Conservation (phyloP, 2,113 vertebrate genomes). For the Onychostoma macrolepis region DNA sequence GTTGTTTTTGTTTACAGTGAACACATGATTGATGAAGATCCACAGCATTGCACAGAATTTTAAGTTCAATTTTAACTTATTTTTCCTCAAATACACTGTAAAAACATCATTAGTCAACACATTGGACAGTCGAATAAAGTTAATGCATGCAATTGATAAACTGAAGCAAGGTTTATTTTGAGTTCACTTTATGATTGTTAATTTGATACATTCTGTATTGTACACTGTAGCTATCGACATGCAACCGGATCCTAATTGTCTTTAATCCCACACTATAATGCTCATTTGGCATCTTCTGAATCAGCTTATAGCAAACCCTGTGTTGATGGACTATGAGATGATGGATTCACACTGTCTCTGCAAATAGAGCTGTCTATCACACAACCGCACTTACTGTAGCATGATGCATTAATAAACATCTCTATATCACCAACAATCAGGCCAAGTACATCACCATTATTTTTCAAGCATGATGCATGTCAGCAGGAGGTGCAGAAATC, state of each 20-base stretch:
- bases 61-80: background rate
- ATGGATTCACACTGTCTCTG: slow-evolving; percentile 43
- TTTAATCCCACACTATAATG: background rate
- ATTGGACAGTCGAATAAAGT: background rate
- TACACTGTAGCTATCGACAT: background rate
- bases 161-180: background rate
- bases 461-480: background rate
- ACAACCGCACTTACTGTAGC: slow-evolving; percentile 9
- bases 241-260: slow-evolving; percentile 6
- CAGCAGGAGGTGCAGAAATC: slow-evolving; percentile 1
- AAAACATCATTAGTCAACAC: background rate
- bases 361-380: slow-evolving; percentile 56
- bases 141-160: background rate
- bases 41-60: background rate
- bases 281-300: slow-evolving; percentile 25
- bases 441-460: background rate
- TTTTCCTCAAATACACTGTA: background rate
- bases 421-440: slow-evolving; percentile 27
- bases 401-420: slow-evolving; percentile 28
- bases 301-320: slow-evolving; percentile 30
- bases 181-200: background rate
- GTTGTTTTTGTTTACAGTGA: no score
- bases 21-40: no score
- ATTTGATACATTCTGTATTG: background rate
- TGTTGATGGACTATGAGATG: slow-evolving; percentile 42